Evolutionary conservation across 1,140 invertebrate genomes (phyloP).

Genomic region (Hylaeus volcanicus): DNA sequence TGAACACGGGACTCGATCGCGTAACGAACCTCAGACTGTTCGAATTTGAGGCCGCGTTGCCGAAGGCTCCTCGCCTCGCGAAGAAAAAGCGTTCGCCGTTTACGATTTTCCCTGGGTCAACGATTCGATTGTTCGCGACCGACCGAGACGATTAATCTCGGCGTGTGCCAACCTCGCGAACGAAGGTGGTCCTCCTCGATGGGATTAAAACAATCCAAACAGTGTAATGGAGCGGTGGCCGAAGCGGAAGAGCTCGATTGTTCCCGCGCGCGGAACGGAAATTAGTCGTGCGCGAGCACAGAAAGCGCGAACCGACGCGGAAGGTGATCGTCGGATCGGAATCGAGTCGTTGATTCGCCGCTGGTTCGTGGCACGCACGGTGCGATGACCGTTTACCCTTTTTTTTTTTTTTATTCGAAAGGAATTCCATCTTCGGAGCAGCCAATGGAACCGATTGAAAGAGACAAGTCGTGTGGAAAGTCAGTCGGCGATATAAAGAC

Average conservation of each 20-base stretch:
- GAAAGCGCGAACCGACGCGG: slow-evolving; percentile 32
- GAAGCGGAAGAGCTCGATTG: not conserved
- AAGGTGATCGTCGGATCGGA: not conserved
- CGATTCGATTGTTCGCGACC: not conserved
- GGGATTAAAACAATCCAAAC: not conserved
- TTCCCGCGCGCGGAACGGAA: not conserved
- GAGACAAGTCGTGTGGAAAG: slow-evolving; percentile 36
- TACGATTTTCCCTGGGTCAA: not conserved
- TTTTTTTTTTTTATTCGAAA: not conserved
- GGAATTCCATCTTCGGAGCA: not conserved
- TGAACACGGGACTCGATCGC: too few relatives aligned
- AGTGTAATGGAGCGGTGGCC: not conserved
- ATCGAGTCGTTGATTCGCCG: not conserved
- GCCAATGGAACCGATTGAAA: not conserved
- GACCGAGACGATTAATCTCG: slow-evolving; percentile 2
- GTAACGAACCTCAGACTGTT: too few relatives aligned
- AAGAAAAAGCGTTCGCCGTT: not conserved
- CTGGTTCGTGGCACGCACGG: not conserved
- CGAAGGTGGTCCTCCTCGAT: slow-evolving; percentile 12
- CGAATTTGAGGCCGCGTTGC: not conserved
- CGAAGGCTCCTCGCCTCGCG: slow-evolving; percentile 1
- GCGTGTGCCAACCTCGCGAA: slow-evolving; percentile 26
- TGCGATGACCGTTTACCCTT: not conserved
- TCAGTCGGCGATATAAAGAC: slow-evolving; percentile 34
- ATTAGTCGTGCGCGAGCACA: not conserved